Evolutionary conservation across 2,113 vertebrate genomes (phyloP).

Genomic region (Corydoras maculifer): DNA sequence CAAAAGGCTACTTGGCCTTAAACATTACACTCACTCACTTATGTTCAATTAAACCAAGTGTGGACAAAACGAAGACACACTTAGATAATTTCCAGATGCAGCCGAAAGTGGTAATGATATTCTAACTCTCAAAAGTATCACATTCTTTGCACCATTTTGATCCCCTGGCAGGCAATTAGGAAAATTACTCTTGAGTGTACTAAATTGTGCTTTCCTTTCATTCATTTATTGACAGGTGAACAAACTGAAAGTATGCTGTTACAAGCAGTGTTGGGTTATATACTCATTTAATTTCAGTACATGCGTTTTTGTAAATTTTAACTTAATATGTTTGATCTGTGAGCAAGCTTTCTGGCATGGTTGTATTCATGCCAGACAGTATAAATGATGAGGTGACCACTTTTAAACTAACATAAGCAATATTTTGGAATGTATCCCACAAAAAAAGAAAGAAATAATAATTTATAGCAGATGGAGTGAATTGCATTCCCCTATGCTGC

Average conservation of each 20-base stretch:
- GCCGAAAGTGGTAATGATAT: conserved; percentile 64
- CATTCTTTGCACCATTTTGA: conserved; percentile 64
- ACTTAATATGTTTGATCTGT: conserved; percentile 66
- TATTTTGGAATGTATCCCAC: background rate
- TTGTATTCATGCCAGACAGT: background rate
- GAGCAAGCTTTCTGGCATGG: conserved; percentile 39
- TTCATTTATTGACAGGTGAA: conserved; percentile 77
- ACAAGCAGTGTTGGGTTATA: no score
- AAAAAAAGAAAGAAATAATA: background rate
- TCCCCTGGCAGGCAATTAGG: conserved; percentile 79
- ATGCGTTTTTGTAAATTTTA: conserved; percentile 64
- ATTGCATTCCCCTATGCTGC: background rate
- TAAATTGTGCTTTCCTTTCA: conserved; percentile 77
- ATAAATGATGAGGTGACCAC: conserved; percentile 57
- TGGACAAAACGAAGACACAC: conserved; percentile 37
- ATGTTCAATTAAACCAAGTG: conserved; percentile 5
- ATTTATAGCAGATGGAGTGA: no score
- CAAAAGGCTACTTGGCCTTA: no score
- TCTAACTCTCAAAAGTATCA: conserved; percentile 64
- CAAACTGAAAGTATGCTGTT: conserved; percentile 45
- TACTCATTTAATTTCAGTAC: conserved; percentile 67
- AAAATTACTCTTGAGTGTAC: conserved; percentile 78
- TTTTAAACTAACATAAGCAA: conserved; percentile 60
- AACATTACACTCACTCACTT: background rate
- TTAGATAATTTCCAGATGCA: conserved; percentile 51